Base-by-base conservation (phyloP, 35 echinoderm and acorn worm species). In the Acanthaster planci region DNA sequence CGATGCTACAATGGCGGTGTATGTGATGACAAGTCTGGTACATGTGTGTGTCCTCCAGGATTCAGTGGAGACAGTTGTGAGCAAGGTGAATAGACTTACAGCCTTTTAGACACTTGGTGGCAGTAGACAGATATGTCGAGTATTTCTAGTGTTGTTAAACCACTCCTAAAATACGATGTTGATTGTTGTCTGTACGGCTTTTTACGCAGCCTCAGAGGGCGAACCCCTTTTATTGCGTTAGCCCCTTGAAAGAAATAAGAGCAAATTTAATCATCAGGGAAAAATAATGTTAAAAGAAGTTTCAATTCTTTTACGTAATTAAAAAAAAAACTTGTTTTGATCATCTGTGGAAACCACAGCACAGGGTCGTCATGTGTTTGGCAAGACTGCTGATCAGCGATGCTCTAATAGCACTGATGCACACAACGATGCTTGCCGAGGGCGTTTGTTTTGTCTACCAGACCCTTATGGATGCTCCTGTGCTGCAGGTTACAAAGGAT, bases 401-500 rank as follows among this genome's bases (percentile, higher is more conserved):
- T 89, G 87, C 54, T 80, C 80, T 42, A 34, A 55, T 26, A 52
- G 36, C 39, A 58, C 38, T 34, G 78, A 76, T 54, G 29, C 42
- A 21, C 87, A 89, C 40, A 21, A 57, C 67, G 16, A 59, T 22
- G 83, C 47, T 12, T 94, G 92, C 53, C 47, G 42, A 17, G 84
- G 79, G 15, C 77, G 26, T 52, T 84, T 84, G 18, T 94, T 94
- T 67, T 94, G 92, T 52, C 78, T 94, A 30, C 92, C 92, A 31
- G 92, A 94, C 50, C 92, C 92, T 47, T 94, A 90, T 40, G 92
- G 92, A 60, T 94, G 92, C 79, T 58, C 87, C 0, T 94, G 92
- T 60, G 89, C 77, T 78, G 60, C 92, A 8, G 92, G 92, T n/a
- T 94, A 67, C 39, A 51, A 19, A 53, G 83, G 78, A 30, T 78